Conservation (phyloP, 2,888 invertebrate genomes). For the Agrypnus murinus region DNA sequence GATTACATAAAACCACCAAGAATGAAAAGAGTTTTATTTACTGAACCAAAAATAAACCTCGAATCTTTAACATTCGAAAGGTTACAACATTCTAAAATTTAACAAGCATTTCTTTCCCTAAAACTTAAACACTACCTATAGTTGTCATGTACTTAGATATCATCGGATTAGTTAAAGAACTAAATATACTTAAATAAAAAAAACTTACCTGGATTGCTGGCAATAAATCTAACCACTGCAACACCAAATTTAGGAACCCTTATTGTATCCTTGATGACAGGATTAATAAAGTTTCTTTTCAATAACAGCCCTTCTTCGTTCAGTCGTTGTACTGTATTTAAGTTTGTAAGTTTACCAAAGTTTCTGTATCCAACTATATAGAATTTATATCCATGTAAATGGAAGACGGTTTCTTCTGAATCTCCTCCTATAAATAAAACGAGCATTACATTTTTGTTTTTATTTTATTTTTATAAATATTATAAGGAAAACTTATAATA, state of each 20-base stretch:
- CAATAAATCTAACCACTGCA: constrained; percentile 82
- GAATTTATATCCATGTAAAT: constrained; percentile 85
- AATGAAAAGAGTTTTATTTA: too few relatives aligned
- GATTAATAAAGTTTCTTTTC: constrained; percentile 75
- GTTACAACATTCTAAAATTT: too few relatives aligned
- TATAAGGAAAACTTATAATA: too few relatives aligned
- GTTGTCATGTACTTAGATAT: too few relatives aligned
- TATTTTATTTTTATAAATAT: too few relatives aligned
- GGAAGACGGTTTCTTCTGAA: constrained; percentile 80
- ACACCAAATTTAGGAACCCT: constrained; percentile 82
- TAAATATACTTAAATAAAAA: too few relatives aligned
- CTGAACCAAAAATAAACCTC: too few relatives aligned
- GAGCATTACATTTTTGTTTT: background rate
- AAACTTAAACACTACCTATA: too few relatives aligned
- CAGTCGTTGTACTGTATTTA: constrained; percentile 75
- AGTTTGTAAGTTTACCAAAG: constrained; percentile 73
- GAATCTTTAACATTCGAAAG: too few relatives aligned
- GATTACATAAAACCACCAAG: too few relatives aligned
- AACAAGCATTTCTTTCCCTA: too few relatives aligned
- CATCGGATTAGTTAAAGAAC: too few relatives aligned
- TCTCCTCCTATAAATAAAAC: constrained; percentile 73
- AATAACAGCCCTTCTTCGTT: constrained; percentile 76
- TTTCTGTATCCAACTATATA: constrained; percentile 77
- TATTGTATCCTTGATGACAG: constrained; percentile 83
- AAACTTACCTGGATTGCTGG: constrained; percentile 80